A percentile compares a stretch with the other conserved stretches of the same genome.
phyloP scores from a whole-genome alignment of 2,888 invertebrate genomes.

The Tinea pellionella region DNA sequence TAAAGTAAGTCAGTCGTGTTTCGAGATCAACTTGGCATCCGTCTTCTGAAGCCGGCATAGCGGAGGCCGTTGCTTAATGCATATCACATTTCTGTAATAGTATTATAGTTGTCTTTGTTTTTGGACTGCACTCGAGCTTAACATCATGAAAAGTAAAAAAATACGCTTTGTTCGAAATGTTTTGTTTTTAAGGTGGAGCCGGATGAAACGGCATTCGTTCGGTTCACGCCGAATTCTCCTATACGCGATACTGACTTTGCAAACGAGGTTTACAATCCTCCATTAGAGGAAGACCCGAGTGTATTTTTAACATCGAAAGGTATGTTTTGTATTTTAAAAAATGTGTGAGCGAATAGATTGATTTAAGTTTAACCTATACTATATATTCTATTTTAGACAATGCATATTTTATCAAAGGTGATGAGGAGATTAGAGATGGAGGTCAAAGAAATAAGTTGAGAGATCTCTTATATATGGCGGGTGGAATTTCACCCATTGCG shows the following conservation, averaged over 20 bases:
- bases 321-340: conserved; percentile 19
- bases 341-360: no score
- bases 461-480: conserved; percentile 44
- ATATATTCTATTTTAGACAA: conserved; percentile 5
- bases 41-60: no score
- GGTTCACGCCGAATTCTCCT: conserved; percentile 77
- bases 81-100: no score
- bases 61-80: no score
- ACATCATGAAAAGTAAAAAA: no score
- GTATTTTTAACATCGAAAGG: conserved; percentile 38
- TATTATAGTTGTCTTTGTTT: no score
- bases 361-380: background rate
- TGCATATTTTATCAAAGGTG: conserved; percentile 13
- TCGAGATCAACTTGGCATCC: no score
- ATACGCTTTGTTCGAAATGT: no score
- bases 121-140: no score
- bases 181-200: conserved; percentile 59
- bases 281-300: conserved; percentile 60
- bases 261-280: conserved; percentile 85
- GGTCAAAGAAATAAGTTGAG: conserved; percentile 41
- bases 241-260: conserved; percentile 76
- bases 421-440: conserved; percentile 25
- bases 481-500: conserved; percentile 45
- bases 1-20: no score
- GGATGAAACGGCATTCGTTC: conserved; percentile 81